Percentiles rank a stretch among this genome's conserved stretches.
These are phyloP conservation scores for Ochlodes sylvanus DNA, from an alignment of 2,888 invertebrate genomes.

Conservation along the genomic window DNA sequence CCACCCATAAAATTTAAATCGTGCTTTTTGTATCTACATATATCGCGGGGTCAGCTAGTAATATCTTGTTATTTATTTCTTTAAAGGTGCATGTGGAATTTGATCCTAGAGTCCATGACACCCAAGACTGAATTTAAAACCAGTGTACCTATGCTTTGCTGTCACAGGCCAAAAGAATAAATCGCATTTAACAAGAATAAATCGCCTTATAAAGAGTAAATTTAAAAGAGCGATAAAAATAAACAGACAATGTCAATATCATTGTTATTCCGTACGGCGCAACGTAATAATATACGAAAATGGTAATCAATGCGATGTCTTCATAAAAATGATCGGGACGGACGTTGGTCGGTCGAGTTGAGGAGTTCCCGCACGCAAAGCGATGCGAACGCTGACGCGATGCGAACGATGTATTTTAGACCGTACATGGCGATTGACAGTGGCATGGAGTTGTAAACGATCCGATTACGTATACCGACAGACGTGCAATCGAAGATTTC, in stretches of 20 bases:
- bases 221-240: conserved; percentile 34
- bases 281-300: conserved; percentile 61
- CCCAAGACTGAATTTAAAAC: no score
- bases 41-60: no score
- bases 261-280: conserved; percentile 37
- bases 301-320: conserved; percentile 55
- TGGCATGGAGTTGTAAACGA: conserved; percentile 30
- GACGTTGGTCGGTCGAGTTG: conserved; percentile 49
- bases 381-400: conserved; percentile 49
- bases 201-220: conserved; percentile 28
- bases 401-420: conserved; percentile 51
- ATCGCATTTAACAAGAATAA: conserved; percentile 3
- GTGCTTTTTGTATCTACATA: no score
- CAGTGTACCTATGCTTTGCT: neutral
- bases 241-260: conserved; percentile 13
- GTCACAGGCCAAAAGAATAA: neutral
- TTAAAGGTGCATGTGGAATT: neutral
- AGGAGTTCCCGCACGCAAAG: conserved; percentile 62
- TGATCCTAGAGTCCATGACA: no score
- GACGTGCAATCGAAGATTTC: conserved; percentile 15
- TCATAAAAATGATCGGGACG: conserved; percentile 55
- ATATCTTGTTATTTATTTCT: neutral
- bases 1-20: no score
- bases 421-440: conserved; percentile 51
- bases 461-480: conserved; percentile 23